These are phyloP conservation scores for Macaca mulatta DNA, from an alignment of 2,113 vertebrate species.

Conservation along the genomic window DNA sequence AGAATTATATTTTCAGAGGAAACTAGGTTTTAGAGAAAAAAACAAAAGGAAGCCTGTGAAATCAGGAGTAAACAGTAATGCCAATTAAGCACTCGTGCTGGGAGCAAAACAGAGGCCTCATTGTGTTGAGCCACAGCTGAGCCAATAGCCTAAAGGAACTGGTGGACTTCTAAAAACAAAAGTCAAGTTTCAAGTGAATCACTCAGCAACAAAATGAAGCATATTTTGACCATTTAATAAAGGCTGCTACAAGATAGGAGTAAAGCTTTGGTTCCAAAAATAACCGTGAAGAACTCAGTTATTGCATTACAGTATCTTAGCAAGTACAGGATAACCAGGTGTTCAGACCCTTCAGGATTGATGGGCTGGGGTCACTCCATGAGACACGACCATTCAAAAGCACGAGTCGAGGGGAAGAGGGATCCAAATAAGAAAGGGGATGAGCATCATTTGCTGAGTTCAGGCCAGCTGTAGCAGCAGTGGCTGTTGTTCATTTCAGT, in stretches of 20 bases:
- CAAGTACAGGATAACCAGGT: background rate
- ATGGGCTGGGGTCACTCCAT: background rate
- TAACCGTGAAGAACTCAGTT: background rate
- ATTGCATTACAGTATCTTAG: background rate
- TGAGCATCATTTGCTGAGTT: background rate
- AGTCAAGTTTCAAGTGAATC: background rate
- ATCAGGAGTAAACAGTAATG: constrained; percentile 7
- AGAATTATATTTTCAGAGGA: constrained; percentile 15
- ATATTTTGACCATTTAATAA: constrained; percentile 5
- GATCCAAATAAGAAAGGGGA: background rate
- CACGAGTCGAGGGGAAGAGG: background rate
- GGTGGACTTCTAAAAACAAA: constrained; percentile 29
- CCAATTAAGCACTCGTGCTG: background rate
- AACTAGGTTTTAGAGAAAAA: background rate
- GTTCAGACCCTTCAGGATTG: background rate
- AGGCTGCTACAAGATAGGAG: background rate
- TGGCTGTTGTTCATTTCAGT: background rate
- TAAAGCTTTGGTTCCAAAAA: constrained; percentile 18
- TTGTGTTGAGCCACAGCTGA: background rate
- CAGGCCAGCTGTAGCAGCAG: no score
- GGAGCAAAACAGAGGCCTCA: background rate
- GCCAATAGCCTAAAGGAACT: background rate
- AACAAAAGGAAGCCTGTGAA: background rate
- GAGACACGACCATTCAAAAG: background rate
- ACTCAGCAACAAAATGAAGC: background rate